Evolutionary conservation across 2,797 vertebrate species (phyloP), one percentile per base, ranked within the genome.

Genomic region (Discoglossus pictus): DNA sequence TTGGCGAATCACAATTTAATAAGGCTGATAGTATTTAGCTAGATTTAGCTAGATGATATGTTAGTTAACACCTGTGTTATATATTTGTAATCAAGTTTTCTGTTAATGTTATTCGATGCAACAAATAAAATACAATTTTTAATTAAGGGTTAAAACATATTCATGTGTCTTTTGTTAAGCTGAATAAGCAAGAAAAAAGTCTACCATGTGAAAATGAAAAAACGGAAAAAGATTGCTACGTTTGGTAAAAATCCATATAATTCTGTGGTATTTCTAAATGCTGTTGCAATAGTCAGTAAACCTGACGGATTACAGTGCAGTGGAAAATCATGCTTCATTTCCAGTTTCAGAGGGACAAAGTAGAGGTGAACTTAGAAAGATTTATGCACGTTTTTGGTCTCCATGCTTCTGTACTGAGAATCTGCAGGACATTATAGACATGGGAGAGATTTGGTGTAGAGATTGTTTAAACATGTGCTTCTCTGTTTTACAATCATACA

Each of bases 401-500:
- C 38, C 7, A 40, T 21, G 17, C 43, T 66, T 62, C 63, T 64
- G 61, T 74, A 67, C 39, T 52, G 31, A 74, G 75, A 76, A 79
- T 78, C 56, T 76, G 17, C 46, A 71, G 70, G 43, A 72, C 40
- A 55, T 70, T 70, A 70, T 38, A 80, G 75, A 70, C 69, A 56
- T 61, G 56, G 38, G 54, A 24, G 79, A 74, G 76, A 73, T 59
- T 50, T 72, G 70, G 79, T 0, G 0, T 74, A 74, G 75, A 82
- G 82, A 89, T 84, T 83, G 64, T 50, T 86, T 87, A 84, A 87
- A 73, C 76, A 80, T 77, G 73, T 80, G 75, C 71, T 85, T 82
- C 70, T 81, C 44, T 56, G 31, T 50, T 81, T 80, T 76, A 82
- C 74, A 75, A 36, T 58, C 20, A 36, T 64, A 13, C 61, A 63